Evolutionary conservation across 2,888 invertebrate genomes (phyloP).

Genomic region (Bibio marci): DNA sequence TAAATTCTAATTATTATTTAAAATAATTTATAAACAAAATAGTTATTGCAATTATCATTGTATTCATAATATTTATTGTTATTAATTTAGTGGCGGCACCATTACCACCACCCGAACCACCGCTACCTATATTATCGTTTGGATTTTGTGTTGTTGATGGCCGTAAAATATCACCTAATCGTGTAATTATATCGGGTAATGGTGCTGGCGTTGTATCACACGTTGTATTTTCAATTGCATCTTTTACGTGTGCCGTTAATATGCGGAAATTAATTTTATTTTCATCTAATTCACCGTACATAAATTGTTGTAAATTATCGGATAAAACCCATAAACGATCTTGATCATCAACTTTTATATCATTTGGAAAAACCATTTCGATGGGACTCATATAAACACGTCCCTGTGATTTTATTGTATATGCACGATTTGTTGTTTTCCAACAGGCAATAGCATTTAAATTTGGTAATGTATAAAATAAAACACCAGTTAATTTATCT

Average conservation of each 20-base stretch:
- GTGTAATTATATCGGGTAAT: conserved; percentile 36
- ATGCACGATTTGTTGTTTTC: conserved; percentile 49
- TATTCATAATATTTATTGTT: too few relatives aligned
- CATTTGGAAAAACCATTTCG: conserved; percentile 60
- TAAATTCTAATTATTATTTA: too few relatives aligned
- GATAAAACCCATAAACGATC: conserved; percentile 58
- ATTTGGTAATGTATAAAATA: conserved; percentile 59
- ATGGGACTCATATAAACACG: conserved; percentile 51
- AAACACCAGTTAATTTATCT: conserved; percentile 49
- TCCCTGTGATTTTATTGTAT: conserved; percentile 51
- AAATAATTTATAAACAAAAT: too few relatives aligned
- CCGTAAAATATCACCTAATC: conserved; percentile 35
- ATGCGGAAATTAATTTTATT: conserved; percentile 54
- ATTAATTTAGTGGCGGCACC: too few relatives aligned
- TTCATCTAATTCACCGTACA: conserved; percentile 43
- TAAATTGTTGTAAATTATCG: conserved; percentile 51
- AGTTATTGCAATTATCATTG: too few relatives aligned
- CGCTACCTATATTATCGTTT: background rate
- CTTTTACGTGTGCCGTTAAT: conserved; percentile 45
- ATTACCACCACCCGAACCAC: background rate
- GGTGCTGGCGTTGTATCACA: conserved; percentile 44
- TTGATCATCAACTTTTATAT: conserved; percentile 56
- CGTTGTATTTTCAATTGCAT: conserved; percentile 53
- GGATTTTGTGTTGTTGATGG: conserved; percentile 13
- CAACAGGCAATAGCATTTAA: conserved; percentile 63